These are phyloP conservation scores for Malurus elegans DNA, from an alignment of 2,113 vertebrate species.

Conservation along the genomic window DNA sequence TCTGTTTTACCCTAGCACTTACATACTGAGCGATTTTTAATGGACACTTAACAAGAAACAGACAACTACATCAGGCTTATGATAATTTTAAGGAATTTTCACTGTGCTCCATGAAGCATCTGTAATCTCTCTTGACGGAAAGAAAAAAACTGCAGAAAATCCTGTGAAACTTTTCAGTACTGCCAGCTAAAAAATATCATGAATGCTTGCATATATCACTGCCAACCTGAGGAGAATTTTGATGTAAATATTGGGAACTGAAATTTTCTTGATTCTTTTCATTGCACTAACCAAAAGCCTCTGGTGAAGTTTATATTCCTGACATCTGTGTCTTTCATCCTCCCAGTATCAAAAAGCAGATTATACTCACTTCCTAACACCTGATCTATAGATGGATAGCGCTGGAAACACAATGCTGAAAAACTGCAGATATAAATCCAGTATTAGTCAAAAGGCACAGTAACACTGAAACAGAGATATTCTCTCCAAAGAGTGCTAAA, in stretches of 20 bases:
- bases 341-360: background rate
- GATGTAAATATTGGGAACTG: background rate
- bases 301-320: background rate
- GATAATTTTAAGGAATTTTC: background rate
- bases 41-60: background rate
- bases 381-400: background rate
- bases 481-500: background rate
- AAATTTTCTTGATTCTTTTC: background rate
- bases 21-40: background rate
- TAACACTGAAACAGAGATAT: background rate
- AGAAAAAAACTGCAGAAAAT: background rate
- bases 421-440: background rate
- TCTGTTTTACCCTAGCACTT: background rate
- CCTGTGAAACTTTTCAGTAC: background rate
- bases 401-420: accelerated
- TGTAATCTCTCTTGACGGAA: background rate
- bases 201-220: background rate
- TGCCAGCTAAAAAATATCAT: background rate
- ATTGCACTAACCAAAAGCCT: background rate
- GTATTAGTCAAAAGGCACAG: background rate
- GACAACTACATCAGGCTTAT: background rate
- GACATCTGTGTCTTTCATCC: background rate
- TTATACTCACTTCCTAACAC: background rate
- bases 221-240: background rate
- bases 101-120: background rate